These are phyloP conservation scores for Frieseomelitta varia DNA, from an alignment of 1,140 invertebrate genomes.

Conservation along the genomic window DNA sequence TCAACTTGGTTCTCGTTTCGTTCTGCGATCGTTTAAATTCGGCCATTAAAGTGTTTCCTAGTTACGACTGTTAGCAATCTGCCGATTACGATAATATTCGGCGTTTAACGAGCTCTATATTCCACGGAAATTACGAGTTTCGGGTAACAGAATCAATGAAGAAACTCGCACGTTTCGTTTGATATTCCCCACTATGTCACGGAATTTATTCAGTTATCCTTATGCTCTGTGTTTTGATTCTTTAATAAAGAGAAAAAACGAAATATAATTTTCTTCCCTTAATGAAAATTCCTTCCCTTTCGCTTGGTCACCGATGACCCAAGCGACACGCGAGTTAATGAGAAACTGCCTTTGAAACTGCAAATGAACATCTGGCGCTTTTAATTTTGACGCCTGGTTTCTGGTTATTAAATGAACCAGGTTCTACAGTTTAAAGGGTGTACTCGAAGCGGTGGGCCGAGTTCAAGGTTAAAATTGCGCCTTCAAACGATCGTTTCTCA, in stretches of 20 bases:
- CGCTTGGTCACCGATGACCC: not conserved
- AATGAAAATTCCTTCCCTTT: not conserved
- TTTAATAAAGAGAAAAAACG: no score
- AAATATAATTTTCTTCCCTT: not conserved
- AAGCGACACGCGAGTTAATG: not conserved
- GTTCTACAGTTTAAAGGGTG: not conserved
- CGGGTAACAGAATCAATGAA: not conserved
- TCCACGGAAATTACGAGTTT: not conserved
- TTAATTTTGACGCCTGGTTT: not conserved
- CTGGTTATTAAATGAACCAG: not conserved
- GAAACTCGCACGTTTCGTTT: not conserved
- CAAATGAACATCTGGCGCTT: slow-evolving; percentile 3
- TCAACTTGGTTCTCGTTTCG: no score
- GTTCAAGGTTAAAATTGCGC: not conserved
- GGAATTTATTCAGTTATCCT: no score
- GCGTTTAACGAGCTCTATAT: not conserved
- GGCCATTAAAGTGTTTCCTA: no score
- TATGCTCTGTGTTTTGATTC: no score
- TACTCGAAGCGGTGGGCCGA: not conserved
- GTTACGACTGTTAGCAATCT: not conserved
- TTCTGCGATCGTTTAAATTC: no score
- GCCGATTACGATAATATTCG: not conserved
- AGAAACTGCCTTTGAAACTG: not conserved
- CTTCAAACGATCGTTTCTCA: not conserved
- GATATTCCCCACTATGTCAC: no score